Percentiles rank a stretch among this genome's conserved stretches.
Evolutionary conservation across 2,888 invertebrate species (phyloP).

Genomic region (Epirrhoe alternata): DNA sequence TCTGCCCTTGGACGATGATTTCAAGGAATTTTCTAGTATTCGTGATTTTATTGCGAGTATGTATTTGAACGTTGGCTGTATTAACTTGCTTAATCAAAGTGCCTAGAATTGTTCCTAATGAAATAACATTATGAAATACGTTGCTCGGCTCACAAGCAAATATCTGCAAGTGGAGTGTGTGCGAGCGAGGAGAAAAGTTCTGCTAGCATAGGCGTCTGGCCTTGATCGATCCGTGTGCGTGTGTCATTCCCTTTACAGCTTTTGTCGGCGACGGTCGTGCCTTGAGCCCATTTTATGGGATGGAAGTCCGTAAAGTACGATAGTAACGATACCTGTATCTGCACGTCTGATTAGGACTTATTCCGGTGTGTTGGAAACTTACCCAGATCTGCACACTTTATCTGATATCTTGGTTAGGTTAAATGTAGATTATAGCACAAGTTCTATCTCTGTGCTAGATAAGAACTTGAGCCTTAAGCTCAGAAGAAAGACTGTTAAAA

Average conservation of each 20-base stretch:
- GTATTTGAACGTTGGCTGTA: slow-evolving; percentile 49
- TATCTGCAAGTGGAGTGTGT: slow-evolving; percentile 35
- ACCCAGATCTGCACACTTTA: neutral
- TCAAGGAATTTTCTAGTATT: slow-evolving; percentile 37
- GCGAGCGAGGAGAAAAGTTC: slow-evolving; percentile 37
- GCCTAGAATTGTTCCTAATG: slow-evolving; percentile 32
- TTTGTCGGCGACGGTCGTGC: slow-evolving; percentile 52
- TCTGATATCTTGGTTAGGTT: neutral
- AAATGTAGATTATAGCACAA: neutral
- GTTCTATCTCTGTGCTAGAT: neutral
- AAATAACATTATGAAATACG: slow-evolving; percentile 33
- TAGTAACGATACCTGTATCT: slow-evolving; percentile 21
- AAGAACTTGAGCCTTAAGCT: neutral
- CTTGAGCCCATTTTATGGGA: slow-evolving; percentile 49
- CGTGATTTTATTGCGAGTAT: slow-evolving; percentile 47
- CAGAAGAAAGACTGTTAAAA: slow-evolving; percentile 1
- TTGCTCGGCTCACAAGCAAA: slow-evolving; percentile 34
- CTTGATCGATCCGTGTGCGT: slow-evolving; percentile 77
- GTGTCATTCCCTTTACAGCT: slow-evolving; percentile 64
- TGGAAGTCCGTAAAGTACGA: slow-evolving; percentile 38
- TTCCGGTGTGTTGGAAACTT: slow-evolving; percentile 20
- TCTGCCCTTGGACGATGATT: slow-evolving; percentile 48
- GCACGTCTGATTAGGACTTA: slow-evolving; percentile 48
- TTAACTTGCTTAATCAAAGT: slow-evolving; percentile 40
- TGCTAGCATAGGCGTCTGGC: slow-evolving; percentile 59